A percentile compares a stretch with the other conserved stretches of the same genome.
phyloP scores from a whole-genome alignment of 2,113 vertebrate genomes.

The Xyliphius kryptos region DNA sequence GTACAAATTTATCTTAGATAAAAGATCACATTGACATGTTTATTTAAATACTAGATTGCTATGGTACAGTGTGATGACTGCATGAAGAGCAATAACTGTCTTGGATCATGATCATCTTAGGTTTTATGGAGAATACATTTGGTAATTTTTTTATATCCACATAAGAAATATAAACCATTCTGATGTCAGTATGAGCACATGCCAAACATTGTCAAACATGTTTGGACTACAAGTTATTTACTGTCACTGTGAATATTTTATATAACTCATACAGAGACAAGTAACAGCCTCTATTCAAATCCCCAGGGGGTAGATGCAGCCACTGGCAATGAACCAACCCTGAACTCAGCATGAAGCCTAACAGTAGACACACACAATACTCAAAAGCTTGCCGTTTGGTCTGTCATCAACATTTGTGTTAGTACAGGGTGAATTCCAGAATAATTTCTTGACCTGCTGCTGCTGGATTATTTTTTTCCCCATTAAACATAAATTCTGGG shows the following conservation, averaged over 20 bases:
- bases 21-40: background rate
- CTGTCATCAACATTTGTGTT: constrained; percentile 8
- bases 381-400: constrained; percentile 6
- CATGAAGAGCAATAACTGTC: too few species aligned
- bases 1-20: too few species aligned
- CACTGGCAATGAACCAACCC: constrained; percentile 27
- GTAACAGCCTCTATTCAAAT: constrained; percentile 4
- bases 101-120: too few species aligned
- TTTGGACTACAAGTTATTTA: constrained; percentile 2
- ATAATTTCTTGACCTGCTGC: background rate
- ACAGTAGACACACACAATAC: constrained; percentile 18
- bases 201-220: constrained; percentile 23
- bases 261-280: constrained; percentile 7
- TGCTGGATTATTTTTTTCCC: too few species aligned
- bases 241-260: constrained; percentile 31
- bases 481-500: too few species aligned
- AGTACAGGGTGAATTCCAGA: background rate
- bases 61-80: too few species aligned
- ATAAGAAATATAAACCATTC: background rate
- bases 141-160: background rate
- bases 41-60: background rate
- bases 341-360: constrained; percentile 29
- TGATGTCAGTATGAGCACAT: background rate
- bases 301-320: constrained; percentile 15
- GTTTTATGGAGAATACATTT: too few species aligned